Evolutionary conservation across 1,140 invertebrate genomes (phyloP).

Genomic region (Cylas formicarius): DNA sequence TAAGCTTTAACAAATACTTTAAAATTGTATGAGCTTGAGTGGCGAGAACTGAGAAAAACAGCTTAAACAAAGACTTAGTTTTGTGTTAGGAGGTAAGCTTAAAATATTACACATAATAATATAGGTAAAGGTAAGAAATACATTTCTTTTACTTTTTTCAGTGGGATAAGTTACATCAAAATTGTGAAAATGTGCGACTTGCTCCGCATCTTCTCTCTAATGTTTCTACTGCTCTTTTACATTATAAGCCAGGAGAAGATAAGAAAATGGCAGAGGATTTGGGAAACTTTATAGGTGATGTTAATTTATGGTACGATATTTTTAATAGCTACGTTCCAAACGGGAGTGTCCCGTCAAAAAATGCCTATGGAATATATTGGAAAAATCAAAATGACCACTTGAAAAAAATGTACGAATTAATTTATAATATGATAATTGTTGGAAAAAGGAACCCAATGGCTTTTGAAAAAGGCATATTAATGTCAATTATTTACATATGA

Average conservation of each 20-base stretch:
- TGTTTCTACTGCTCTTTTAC: slow-evolving; percentile 12
- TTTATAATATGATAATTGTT: slow-evolving; percentile 4
- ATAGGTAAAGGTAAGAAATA: too few species aligned
- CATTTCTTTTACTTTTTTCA: too few species aligned
- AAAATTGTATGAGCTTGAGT: too few species aligned
- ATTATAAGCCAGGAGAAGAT: slow-evolving; percentile 1
- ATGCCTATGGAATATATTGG: slow-evolving; percentile 10
- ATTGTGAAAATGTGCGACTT: slow-evolving; percentile 20
- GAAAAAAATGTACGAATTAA: slow-evolving; percentile 9
- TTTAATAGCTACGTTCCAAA: slow-evolving; percentile 8
- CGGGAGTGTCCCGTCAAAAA: slow-evolving; percentile 6
- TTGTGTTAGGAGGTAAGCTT: too few species aligned
- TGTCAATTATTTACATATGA: too few species aligned
- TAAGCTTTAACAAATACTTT: too few species aligned
- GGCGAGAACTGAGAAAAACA: too few species aligned
- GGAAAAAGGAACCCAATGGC: slow-evolving; percentile 10
- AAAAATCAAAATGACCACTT: slow-evolving; percentile 9
- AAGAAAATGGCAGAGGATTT: slow-evolving; percentile 2
- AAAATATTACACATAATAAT: too few species aligned
- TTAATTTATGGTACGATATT: slow-evolving; percentile 15
- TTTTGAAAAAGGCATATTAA: slow-evolving; percentile 10
- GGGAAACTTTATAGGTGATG: slow-evolving; percentile 8
- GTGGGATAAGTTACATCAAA: too few species aligned
- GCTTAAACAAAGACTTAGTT: too few species aligned
- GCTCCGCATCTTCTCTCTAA: slow-evolving; percentile 22